These are phyloP conservation scores for Bombus turneri DNA, from an alignment of 1,140 invertebrate genomes.

Conservation along the genomic window DNA sequence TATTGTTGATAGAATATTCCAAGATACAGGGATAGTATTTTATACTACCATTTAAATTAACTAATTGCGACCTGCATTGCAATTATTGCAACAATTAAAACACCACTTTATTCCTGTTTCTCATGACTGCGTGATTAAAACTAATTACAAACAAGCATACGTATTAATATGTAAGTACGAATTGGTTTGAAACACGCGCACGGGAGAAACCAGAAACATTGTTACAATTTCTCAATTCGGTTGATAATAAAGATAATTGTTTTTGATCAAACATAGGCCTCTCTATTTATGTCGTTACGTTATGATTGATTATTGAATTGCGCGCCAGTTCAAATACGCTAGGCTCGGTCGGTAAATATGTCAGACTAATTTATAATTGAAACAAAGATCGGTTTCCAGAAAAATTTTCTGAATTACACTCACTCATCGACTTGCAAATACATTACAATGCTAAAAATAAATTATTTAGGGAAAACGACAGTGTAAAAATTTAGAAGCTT, in stretches of 20 bases:
- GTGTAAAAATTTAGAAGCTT: not conserved
- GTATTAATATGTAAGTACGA: slow-evolving; percentile 7
- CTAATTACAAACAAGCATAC: slow-evolving; percentile 12
- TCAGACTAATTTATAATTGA: not conserved
- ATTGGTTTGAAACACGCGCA: slow-evolving; percentile 26
- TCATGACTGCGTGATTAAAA: slow-evolving; percentile 25
- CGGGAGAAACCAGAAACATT: not conserved
- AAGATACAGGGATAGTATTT: not conserved
- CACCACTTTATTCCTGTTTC: not conserved
- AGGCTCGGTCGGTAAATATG: slow-evolving; percentile 16
- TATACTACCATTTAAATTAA: not conserved
- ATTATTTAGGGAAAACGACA: not conserved
- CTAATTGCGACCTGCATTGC: not conserved
- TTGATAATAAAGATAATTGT: slow-evolving; percentile 16
- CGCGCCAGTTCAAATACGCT: not conserved
- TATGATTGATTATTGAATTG: not conserved
- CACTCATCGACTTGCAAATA: slow-evolving; percentile 10
- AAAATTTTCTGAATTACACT: not conserved
- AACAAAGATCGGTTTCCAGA: not conserved
- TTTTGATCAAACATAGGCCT: slow-evolving; percentile 26
- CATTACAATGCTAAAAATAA: not conserved
- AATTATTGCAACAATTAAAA: slow-evolving; percentile 17
- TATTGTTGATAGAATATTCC: not conserved
- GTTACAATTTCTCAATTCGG: not conserved
- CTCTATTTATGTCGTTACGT: not conserved